A percentile compares a stretch with the other conserved stretches of the same genome.
These are phyloP conservation scores for Adrianichthys oophorus DNA, from an alignment of 2,797 vertebrate species.

Conservation along the genomic window DNA sequence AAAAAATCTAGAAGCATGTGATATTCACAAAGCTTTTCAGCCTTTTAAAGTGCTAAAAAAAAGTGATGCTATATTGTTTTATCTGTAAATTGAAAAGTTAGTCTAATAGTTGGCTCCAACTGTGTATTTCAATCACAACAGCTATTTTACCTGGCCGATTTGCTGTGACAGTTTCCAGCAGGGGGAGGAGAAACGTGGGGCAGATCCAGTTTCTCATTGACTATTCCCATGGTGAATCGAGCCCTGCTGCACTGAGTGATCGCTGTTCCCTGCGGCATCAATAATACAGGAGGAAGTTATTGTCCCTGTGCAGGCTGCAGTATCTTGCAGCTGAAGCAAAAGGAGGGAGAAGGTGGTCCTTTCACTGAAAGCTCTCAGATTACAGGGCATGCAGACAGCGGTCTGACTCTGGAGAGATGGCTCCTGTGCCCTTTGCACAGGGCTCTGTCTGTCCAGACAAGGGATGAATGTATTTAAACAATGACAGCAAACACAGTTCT, in stretches of 20 bases:
- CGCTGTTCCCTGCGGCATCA: slow-evolving; percentile 78
- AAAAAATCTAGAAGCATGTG: too few relatives aligned
- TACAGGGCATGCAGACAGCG: slow-evolving; percentile 74
- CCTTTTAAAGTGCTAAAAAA: too few relatives aligned
- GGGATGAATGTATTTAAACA: slow-evolving; percentile 67
- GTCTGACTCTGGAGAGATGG: slow-evolving; percentile 68
- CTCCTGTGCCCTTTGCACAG: slow-evolving; percentile 69
- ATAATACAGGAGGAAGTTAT: slow-evolving; percentile 88
- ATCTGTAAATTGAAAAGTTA: not conserved
- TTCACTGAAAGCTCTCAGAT: slow-evolving; percentile 77
- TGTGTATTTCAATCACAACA: slow-evolving; percentile 65
- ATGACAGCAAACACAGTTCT: slow-evolving; percentile 67
- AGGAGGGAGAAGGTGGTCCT: slow-evolving; percentile 67
- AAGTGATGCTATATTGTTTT: too few relatives aligned
- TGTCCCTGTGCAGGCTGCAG: slow-evolving; percentile 75
- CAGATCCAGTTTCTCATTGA: slow-evolving; percentile 81
- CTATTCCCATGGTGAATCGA: slow-evolving; percentile 81
- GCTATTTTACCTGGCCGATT: slow-evolving; percentile 51
- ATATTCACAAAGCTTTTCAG: too few relatives aligned
- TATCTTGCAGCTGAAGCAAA: slow-evolving; percentile 71
- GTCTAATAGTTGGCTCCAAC: slow-evolving; percentile 17
- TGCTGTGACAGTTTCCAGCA: slow-evolving; percentile 51
- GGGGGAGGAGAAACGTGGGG: slow-evolving; percentile 46
- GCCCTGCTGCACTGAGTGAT: slow-evolving; percentile 76
- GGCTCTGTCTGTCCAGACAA: slow-evolving; percentile 59